Evolutionary conservation across 2,797 vertebrate species (phyloP).

Genomic region (Ctenopoma kingsleyae): DNA sequence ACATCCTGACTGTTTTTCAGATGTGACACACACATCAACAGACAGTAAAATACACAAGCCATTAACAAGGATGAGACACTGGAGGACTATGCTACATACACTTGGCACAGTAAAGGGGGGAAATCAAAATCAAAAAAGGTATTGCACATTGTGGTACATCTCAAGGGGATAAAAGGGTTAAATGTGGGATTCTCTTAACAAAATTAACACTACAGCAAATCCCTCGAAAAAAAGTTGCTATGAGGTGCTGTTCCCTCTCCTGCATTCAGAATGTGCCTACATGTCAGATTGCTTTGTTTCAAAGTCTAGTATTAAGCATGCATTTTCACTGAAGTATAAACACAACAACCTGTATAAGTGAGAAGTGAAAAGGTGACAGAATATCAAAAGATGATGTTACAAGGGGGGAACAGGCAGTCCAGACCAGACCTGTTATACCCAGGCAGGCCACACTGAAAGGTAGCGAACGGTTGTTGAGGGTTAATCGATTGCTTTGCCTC

Average conservation of each 20-base stretch:
- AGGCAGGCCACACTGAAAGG: slow-evolving; percentile 71
- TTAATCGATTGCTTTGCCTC: slow-evolving; percentile 74
- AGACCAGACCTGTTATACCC: slow-evolving; percentile 19
- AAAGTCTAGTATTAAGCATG: slow-evolving; percentile 36
- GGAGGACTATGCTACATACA: slow-evolving; percentile 75
- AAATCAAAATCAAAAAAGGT: slow-evolving; percentile 58
- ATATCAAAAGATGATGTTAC: slow-evolving; percentile 45
- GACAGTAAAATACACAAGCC: slow-evolving; percentile 52
- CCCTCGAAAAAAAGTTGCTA: neutral
- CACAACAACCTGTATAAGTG: slow-evolving; percentile 24
- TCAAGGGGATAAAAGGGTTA: slow-evolving; percentile 36
- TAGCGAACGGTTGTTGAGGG: slow-evolving; percentile 83
- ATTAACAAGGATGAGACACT: slow-evolving; percentile 49
- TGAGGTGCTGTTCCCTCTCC: slow-evolving; percentile 19
- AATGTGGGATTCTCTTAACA: slow-evolving; percentile 43
- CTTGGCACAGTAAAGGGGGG: slow-evolving; percentile 87
- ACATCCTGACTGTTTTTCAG: slow-evolving; percentile 43
- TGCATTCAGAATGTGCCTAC: slow-evolving; percentile 31
- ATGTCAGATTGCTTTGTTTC: slow-evolving; percentile 51
- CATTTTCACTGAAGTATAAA: slow-evolving; percentile 33
- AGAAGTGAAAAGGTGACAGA: slow-evolving; percentile 23
- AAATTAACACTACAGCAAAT: slow-evolving; percentile 41
- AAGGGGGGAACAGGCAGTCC: slow-evolving; percentile 40
- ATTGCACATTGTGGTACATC: slow-evolving; percentile 78
- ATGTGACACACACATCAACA: slow-evolving; percentile 49